Percentiles rank a stretch among this genome's conserved stretches.
Evolutionary conservation across 23 tunicate genomes (phyloP).

Genomic region (Styela clava): DNA sequence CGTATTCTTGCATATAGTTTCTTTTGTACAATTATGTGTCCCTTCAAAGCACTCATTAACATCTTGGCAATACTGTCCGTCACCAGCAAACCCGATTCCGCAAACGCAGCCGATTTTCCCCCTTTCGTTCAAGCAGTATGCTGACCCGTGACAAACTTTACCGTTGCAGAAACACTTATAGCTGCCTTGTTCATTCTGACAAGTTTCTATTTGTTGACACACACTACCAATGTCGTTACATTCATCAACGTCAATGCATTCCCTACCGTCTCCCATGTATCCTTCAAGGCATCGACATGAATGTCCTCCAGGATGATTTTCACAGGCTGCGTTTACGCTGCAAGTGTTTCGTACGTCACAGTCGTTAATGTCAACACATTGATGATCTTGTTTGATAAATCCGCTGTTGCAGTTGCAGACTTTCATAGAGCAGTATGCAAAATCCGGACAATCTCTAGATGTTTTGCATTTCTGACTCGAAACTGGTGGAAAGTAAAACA

Average conservation of each 20-base stretch:
- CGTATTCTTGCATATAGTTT: slow-evolving; percentile 3
- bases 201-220: slow-evolving; percentile 3
- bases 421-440: neutral
- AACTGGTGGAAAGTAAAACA: too few relatives aligned
- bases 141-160: slow-evolving; percentile 10
- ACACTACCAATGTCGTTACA: slow-evolving; percentile 1
- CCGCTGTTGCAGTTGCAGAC: slow-evolving; percentile 23
- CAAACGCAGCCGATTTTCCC: slow-evolving; percentile 7
- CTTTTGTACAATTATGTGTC: slow-evolving; percentile 8
- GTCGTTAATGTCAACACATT: slow-evolving; percentile 19
- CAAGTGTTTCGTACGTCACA: slow-evolving; percentile 1
- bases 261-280: neutral
- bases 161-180: slow-evolving; percentile 15
- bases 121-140: neutral
- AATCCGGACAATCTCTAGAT: neutral
- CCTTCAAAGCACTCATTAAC: slow-evolving; percentile 10
- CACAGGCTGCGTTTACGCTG: slow-evolving; percentile 14
- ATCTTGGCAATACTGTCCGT: slow-evolving; percentile 7
- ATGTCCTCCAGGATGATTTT: slow-evolving; percentile 1
- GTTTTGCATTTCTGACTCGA: neutral
- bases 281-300: slow-evolving; percentile 11
- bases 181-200: slow-evolving; percentile 27
- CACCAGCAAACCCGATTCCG: slow-evolving; percentile 3
- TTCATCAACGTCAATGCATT: slow-evolving; percentile 28
- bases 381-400: neutral